These are phyloP conservation scores for Varanus salvator DNA, from an alignment of 2,113 vertebrate species.

Conservation along the genomic window DNA sequence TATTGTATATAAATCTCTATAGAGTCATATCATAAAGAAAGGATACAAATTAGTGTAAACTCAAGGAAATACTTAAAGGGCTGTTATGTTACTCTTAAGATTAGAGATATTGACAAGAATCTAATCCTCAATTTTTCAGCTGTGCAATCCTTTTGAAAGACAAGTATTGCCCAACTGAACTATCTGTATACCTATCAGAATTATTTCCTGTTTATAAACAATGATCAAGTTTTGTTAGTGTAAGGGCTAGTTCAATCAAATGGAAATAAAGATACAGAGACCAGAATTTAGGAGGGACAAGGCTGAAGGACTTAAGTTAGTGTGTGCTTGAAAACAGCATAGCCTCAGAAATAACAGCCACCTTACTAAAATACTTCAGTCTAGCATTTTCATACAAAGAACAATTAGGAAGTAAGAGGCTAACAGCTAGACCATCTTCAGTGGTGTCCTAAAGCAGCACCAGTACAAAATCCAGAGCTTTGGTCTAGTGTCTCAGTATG, in stretches of 20 bases:
- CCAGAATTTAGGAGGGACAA: neutral
- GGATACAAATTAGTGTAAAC: slow-evolving; percentile 72
- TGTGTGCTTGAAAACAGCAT: fast-evolving
- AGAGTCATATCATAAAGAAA: slow-evolving; percentile 71
- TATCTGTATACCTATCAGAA: slow-evolving; percentile 50
- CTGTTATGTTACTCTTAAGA: slow-evolving; percentile 62
- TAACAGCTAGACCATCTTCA: fast-evolving
- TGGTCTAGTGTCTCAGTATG: fast-evolving
- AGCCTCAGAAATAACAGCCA: neutral
- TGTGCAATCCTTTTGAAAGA: slow-evolving; percentile 31
- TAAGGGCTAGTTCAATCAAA: neutral
- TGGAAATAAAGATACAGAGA: fast-evolving
- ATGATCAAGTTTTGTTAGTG: neutral
- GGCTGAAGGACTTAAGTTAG: fast-evolving
- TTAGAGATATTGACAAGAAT: slow-evolving; percentile 36
- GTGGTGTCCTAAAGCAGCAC: fast-evolving
- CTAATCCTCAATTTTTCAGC: slow-evolving; percentile 21
- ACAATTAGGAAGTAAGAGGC: fast-evolving
- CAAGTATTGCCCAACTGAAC: slow-evolving; percentile 2
- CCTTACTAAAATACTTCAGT: neutral
- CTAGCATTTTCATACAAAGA: fast-evolving
- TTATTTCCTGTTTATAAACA: neutral
- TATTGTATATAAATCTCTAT: slow-evolving; percentile 69
- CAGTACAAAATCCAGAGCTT: neutral
- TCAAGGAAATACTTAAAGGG: slow-evolving; percentile 65